These are phyloP conservation scores for Crotalus viridis DNA, from an alignment of 2,113 vertebrate genomes.

Conservation along the genomic window DNA sequence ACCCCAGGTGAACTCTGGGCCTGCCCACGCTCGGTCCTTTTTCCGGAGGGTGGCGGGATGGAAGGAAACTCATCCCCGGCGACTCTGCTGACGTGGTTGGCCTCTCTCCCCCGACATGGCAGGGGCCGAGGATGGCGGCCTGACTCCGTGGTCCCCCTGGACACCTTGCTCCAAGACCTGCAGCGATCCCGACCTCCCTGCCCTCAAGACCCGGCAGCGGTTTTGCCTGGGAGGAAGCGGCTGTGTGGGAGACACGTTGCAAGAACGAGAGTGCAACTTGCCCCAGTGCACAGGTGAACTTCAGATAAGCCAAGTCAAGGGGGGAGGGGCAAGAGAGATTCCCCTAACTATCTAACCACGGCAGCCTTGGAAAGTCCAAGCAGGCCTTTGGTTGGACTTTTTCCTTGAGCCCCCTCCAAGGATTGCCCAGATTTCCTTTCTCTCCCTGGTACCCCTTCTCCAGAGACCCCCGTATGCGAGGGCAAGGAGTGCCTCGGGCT, in stretches of 20 bases:
- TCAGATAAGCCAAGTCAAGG: no score
- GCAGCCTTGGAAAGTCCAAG: background rate
- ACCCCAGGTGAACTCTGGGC: background rate
- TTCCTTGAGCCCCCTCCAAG: background rate
- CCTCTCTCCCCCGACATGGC: background rate
- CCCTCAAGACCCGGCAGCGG: slow-evolving; percentile 74
- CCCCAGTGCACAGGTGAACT: slow-evolving; percentile 79
- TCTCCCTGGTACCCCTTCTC: background rate
- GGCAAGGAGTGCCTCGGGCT: slow-evolving; percentile 60
- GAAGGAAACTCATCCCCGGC: no score
- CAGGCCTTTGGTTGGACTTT: no score
- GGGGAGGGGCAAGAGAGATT: no score
- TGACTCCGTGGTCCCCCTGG: slow-evolving; percentile 79
- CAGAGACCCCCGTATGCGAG: slow-evolving; percentile 60
- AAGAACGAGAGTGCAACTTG: slow-evolving; percentile 82
- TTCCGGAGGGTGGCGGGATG: no score
- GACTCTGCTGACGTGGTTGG: background rate
- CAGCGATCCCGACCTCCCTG: slow-evolving; percentile 68
- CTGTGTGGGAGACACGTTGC: slow-evolving; percentile 72
- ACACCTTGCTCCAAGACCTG: slow-evolving; percentile 81
- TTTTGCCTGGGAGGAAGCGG: slow-evolving; percentile 63
- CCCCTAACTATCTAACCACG: no score
- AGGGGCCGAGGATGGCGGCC: slow-evolving; percentile 39
- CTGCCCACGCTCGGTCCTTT: fast-evolving
- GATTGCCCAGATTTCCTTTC: background rate